These are phyloP conservation scores for Pedetes capensis DNA, from an alignment of 2,113 vertebrate species.

Conservation along the genomic window DNA sequence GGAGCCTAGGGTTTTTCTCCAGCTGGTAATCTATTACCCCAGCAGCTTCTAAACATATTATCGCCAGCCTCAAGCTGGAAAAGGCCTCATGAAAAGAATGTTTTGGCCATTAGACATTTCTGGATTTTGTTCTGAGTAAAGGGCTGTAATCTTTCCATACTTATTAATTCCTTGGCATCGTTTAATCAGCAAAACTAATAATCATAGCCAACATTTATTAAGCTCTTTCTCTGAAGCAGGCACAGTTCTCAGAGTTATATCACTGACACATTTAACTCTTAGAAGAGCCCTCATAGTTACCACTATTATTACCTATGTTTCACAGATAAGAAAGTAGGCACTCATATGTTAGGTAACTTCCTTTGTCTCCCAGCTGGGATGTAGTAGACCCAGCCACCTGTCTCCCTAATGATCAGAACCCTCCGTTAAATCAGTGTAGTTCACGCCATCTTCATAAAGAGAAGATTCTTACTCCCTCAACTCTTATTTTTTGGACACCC, in stretches of 20 bases:
- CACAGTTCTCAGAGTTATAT: background rate
- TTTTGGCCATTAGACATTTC: background rate
- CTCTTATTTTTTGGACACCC: background rate
- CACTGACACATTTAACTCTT: background rate
- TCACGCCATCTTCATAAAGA: background rate
- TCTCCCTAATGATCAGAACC: background rate
- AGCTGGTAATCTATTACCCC: background rate
- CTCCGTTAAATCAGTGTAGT: background rate
- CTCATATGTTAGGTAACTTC: background rate
- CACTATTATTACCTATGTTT: background rate
- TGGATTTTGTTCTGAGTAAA: conserved; percentile 30
- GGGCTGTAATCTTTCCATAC: conserved; percentile 5
- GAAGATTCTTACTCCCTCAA: background rate
- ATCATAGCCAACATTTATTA: background rate
- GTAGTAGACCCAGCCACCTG: background rate
- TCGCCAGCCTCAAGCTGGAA: background rate
- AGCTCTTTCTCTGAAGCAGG: conserved; percentile 19
- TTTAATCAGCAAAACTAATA: conserved; percentile 34
- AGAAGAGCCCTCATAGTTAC: background rate
- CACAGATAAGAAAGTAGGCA: background rate
- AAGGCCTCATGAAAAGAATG: conserved; percentile 14
- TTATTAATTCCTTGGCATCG: conserved; percentile 41
- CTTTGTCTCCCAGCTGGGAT: background rate
- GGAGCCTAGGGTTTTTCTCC: background rate
- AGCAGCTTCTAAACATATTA: conserved; percentile 41